Evolutionary conservation across 2,888 invertebrate species (phyloP).

Genomic region (Poecilobothrus nobilitatus): DNA sequence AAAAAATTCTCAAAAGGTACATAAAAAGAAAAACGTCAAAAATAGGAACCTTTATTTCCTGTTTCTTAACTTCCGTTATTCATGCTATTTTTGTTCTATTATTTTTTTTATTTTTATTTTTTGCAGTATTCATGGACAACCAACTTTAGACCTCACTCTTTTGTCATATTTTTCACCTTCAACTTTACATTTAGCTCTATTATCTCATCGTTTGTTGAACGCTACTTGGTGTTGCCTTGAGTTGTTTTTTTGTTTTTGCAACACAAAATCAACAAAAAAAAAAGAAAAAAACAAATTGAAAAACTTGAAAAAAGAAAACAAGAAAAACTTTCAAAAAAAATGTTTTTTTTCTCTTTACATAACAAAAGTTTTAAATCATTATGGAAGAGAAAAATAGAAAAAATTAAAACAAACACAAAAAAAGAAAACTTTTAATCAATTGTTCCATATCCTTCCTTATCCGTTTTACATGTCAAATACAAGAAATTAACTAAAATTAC

Average conservation of each 20-base stretch:
- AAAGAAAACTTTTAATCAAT: background rate
- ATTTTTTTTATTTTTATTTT: background rate
- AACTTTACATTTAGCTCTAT: too few relatives aligned
- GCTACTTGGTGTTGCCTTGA: too few relatives aligned
- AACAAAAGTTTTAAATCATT: background rate
- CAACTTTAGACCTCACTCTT: too few relatives aligned
- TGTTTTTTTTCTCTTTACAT: background rate
- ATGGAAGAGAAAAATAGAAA: background rate
- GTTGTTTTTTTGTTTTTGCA: too few relatives aligned
- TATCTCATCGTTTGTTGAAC: too few relatives aligned
- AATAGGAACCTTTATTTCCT: background rate
- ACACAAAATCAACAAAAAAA: too few relatives aligned
- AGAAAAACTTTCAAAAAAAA: too few relatives aligned
- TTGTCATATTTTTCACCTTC: too few relatives aligned
- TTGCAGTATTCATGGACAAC: too few relatives aligned
- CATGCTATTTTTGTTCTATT: background rate
- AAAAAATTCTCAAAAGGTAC: background rate
- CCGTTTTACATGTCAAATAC: conserved; percentile 4
- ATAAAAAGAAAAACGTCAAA: background rate
- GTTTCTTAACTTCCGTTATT: background rate
- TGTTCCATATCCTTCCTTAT: conserved; percentile 6
- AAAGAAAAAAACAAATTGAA: too few relatives aligned
- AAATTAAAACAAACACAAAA: background rate
- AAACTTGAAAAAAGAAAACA: too few relatives aligned
- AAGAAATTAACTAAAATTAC: conserved; percentile 6